A percentile compares a stretch with the other conserved stretches of the same genome.
These are phyloP conservation scores for Agonopterix alstromeriana DNA, from an alignment of 2,888 invertebrate genomes.

Conservation along the genomic window DNA sequence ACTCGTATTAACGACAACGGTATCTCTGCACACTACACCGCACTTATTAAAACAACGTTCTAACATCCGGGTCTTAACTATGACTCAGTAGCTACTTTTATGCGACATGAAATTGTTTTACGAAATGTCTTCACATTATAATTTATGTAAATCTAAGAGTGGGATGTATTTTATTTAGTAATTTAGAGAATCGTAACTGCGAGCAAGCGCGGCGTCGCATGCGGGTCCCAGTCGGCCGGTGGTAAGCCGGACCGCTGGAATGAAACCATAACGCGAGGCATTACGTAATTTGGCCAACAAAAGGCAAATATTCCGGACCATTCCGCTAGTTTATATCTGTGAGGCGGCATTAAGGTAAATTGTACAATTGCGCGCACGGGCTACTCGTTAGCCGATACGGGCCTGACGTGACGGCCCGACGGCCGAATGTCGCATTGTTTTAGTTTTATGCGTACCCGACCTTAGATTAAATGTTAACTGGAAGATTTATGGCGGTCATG, in stretches of 20 bases:
- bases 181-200: conserved; percentile 11
- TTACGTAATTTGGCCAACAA: conserved; percentile 67
- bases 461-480: conserved; percentile 65
- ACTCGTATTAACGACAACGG: conserved; percentile 41
- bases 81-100: conserved; percentile 25
- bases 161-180: conserved; percentile 15
- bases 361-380: conserved; percentile 72
- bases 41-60: conserved; percentile 50
- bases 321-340: conserved; percentile 64
- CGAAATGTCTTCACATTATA: conserved; percentile 29
- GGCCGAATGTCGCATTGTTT: conserved; percentile 67
- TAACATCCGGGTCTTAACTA: conserved; percentile 57
- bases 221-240: conserved; percentile 9
- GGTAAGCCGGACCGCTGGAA: conserved; percentile 29
- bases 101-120: conserved; percentile 9
- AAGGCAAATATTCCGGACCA: conserved; percentile 59
- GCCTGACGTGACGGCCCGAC: conserved; percentile 52
- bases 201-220: conserved; percentile 2
- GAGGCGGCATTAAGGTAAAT: conserved; percentile 70
- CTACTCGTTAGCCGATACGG: conserved; percentile 58
- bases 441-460: conserved; percentile 62
- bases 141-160: conserved; percentile 20
- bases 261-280: conserved; percentile 57
- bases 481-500: conserved; percentile 65
- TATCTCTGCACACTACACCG: conserved; percentile 50